A percentile compares a stretch with the other conserved stretches of the same genome.
Evolutionary conservation across 1,140 invertebrate genomes (phyloP).

Genomic region (Scaptodrosophila lebanonensis): DNA sequence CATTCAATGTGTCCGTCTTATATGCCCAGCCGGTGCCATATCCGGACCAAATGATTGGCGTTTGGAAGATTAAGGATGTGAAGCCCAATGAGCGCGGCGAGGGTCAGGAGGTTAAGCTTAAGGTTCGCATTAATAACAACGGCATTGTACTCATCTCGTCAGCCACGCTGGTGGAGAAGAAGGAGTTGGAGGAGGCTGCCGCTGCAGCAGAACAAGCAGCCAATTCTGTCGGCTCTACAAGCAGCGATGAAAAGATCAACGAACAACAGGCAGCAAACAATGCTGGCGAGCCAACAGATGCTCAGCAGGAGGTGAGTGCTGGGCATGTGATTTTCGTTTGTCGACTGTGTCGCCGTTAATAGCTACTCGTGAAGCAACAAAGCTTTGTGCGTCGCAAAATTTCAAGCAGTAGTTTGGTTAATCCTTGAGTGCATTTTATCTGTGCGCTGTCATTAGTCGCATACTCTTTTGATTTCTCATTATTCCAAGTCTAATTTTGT

Average conservation of each 20-base stretch:
- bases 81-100: conserved; percentile 91
- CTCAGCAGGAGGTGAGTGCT: conserved; percentile 78
- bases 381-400: conserved; percentile 35
- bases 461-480: neutral
- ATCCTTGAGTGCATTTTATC: no score
- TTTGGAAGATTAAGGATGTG: conserved; percentile 91
- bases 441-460: no score
- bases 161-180: conserved; percentile 91
- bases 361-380: conserved; percentile 1
- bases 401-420: neutral
- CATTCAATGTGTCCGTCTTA: conserved; percentile 90
- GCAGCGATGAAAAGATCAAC: conserved; percentile 58
- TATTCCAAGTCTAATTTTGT: conserved; percentile 25
- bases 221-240: no score
- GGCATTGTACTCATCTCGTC: conserved; percentile 92
- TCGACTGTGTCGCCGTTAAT: no score
- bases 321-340: neutral
- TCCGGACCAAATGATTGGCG: conserved; percentile 89
- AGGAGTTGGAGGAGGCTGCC: conserved; percentile 81
- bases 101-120: conserved; percentile 95
- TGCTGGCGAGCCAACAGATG: conserved; percentile 77
- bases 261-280: conserved; percentile 64
- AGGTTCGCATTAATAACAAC: conserved; percentile 94
- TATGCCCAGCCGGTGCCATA: conserved; percentile 87
- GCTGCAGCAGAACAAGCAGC: conserved; percentile 50